phyloP scores from a whole-genome alignment of 2,113 vertebrate species.

The Amphiprion ocellaris region DNA sequence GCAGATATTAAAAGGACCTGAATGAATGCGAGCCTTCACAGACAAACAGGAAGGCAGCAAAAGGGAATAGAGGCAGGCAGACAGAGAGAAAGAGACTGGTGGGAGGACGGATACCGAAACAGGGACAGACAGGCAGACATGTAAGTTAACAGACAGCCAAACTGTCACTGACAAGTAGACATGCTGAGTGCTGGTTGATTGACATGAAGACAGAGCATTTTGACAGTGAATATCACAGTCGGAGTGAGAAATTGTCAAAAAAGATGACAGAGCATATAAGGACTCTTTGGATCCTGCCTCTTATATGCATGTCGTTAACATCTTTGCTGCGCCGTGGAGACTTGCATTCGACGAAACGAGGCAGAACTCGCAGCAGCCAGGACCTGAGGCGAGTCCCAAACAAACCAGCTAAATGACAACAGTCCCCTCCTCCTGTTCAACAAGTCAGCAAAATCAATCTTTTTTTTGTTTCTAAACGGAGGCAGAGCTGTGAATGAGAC shows the following conservation, averaged over 20 bases:
- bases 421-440: neutral
- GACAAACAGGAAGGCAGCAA: slow-evolving; percentile 60
- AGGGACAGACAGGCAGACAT: slow-evolving; percentile 60
- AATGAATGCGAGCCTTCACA: slow-evolving; percentile 64
- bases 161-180: slow-evolving; percentile 50
- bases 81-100: slow-evolving; percentile 53
- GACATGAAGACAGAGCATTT: slow-evolving; percentile 38
- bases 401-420: slow-evolving; percentile 57
- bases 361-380: slow-evolving; percentile 29
- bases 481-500: slow-evolving; percentile 55
- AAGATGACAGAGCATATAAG: slow-evolving; percentile 17
- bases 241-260: slow-evolving; percentile 13
- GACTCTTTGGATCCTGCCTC: slow-evolving; percentile 28
- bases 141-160: slow-evolving; percentile 52
- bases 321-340: slow-evolving; percentile 41
- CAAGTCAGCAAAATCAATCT: slow-evolving; percentile 60
- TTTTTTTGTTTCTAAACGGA: slow-evolving; percentile 31
- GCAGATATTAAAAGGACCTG: slow-evolving; percentile 70
- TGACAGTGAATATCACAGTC: slow-evolving; percentile 45
- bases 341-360: slow-evolving; percentile 57
- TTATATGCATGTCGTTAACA: slow-evolving; percentile 37
- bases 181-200: slow-evolving; percentile 27
- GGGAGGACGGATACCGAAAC: slow-evolving; percentile 57
- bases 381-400: slow-evolving; percentile 64
- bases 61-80: slow-evolving; percentile 50